phyloP scores from a whole-genome alignment of 1,140 invertebrate genomes.

The Lordiphosa collinella region DNA sequence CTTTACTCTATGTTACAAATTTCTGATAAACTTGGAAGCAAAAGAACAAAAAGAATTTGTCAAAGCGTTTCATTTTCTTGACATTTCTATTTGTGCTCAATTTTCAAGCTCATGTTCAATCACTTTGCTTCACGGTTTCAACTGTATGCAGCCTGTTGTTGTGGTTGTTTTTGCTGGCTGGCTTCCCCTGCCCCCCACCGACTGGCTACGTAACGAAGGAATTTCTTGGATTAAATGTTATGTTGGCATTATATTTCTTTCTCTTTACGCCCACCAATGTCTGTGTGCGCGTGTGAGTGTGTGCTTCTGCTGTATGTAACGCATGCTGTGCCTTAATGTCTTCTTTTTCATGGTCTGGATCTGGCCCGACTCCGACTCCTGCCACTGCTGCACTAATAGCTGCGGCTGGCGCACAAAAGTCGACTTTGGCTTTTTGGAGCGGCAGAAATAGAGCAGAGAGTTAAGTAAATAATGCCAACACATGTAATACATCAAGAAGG shows the following conservation, averaged over 20 bases:
- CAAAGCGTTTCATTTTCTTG: no score
- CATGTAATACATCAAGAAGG: slow-evolving; percentile 68
- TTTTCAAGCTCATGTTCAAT: not conserved
- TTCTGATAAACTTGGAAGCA: no score
- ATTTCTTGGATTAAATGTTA: slow-evolving; percentile 77
- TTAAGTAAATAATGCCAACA: slow-evolving; percentile 78
- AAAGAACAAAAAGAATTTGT: slow-evolving; percentile 3
- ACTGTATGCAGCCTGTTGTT: slow-evolving; percentile 7
- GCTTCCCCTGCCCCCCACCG: slow-evolving; percentile 9
- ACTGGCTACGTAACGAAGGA: slow-evolving; percentile 59
- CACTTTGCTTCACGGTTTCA: slow-evolving; percentile 48
- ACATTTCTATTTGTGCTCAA: no score
- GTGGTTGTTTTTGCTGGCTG: slow-evolving; percentile 19
- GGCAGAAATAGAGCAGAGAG: slow-evolving; percentile 73
- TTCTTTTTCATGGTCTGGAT: slow-evolving; percentile 53
- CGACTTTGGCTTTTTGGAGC: slow-evolving; percentile 71
- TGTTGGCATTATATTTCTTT: slow-evolving; percentile 78
- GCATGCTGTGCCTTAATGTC: slow-evolving; percentile 74
- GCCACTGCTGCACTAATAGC: slow-evolving; percentile 63
- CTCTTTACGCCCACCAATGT: slow-evolving; percentile 59
- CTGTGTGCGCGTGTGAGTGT: slow-evolving; percentile 21
- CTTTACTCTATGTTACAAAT: no score
- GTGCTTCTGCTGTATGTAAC: slow-evolving; percentile 37
- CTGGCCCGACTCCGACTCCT: slow-evolving; percentile 1
- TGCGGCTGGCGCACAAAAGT: slow-evolving; percentile 54